These are phyloP conservation scores for Steinernema feltiae DNA, from an alignment of 1,140 invertebrate genomes.

Conservation along the genomic window DNA sequence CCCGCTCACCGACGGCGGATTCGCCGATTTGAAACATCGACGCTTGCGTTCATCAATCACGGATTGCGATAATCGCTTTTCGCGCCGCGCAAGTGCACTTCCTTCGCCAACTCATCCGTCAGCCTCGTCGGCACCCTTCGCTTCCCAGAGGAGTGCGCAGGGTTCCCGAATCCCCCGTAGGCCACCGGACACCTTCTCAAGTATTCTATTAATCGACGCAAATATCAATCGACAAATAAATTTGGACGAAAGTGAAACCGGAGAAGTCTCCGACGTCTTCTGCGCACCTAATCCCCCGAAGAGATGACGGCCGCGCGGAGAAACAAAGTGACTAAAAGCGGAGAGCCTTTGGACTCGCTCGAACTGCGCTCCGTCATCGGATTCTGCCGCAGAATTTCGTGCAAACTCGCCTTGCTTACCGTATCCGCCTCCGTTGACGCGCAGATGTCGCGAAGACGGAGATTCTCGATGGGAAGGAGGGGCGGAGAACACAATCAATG, in stretches of 20 bases:
- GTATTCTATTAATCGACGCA: too few relatives aligned
- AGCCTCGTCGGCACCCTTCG: too few relatives aligned
- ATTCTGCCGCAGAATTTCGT: neutral
- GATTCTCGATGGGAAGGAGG: neutral
- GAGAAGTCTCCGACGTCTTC: neutral
- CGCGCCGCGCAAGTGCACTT: neutral
- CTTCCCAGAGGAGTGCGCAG: neutral
- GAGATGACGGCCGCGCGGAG: neutral
- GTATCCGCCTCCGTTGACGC: neutral
- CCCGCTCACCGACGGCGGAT: too few relatives aligned
- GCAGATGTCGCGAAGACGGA: neutral
- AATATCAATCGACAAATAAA: neutral
- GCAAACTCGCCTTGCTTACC: conserved; percentile 8
- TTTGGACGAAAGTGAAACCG: neutral
- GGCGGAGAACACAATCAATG: neutral
- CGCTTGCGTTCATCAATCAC: neutral
- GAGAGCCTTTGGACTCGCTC: neutral
- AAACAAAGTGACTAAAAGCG: neutral
- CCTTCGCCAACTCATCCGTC: neutral
- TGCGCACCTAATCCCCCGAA: neutral
- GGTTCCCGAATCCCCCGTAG: too few relatives aligned
- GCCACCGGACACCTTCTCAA: too few relatives aligned
- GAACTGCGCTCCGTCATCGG: neutral
- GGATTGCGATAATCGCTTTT: neutral
- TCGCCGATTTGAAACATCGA: neutral